Evolutionary conservation across 2,113 vertebrate species (phyloP), one percentile per base, ranked within the genome.

Genomic region (Cebidichthys violaceus): DNA sequence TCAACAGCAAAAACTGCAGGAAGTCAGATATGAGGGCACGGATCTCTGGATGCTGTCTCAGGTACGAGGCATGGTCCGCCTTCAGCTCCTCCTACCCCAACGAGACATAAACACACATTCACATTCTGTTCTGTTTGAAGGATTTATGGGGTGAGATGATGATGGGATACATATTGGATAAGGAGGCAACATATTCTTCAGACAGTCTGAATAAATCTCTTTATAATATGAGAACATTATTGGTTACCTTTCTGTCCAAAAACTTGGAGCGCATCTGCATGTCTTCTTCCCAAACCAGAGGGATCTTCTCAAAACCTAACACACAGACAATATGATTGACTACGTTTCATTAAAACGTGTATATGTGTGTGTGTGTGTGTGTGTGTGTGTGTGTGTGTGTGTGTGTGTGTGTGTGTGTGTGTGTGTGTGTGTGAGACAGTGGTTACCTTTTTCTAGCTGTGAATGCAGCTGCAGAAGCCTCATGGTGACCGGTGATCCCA

Each of bases 221-320:
- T 65, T 29, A 31, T 45, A n/a, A 27, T 4, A 33, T 29, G 29
- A 66, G n/a, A 75, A 69, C 54, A 69, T 29, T 31, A 37, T 31
- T 64, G 2, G 10, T 89, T 84, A 99, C 98, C 96, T 97, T 98
- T 92, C 96, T 96, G 62, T 97, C 96, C 82, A 97, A 76, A 92
- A 97, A 99, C 71, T 68, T 94, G 2, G 96, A 97, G 43, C 59
- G 90, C 76, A 99, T 94, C 79, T 98, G 93, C 33, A 95, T 75
- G 82, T 99, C 97, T 24, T 97, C 96, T 82, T 98, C 95, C 97
- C 96, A 98, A 17, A 86, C 84, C 65, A 97, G 83, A 18, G 95
- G 91, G 67, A 94, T 91, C 92, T 96, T 97, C 77, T 93, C 93
- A 87, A 95, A 95, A 73, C 92, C 96, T 97, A 84, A 64, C 37